phyloP scores from a whole-genome alignment of 2,113 vertebrate species.

The Mormyrus lacerda region DNA sequence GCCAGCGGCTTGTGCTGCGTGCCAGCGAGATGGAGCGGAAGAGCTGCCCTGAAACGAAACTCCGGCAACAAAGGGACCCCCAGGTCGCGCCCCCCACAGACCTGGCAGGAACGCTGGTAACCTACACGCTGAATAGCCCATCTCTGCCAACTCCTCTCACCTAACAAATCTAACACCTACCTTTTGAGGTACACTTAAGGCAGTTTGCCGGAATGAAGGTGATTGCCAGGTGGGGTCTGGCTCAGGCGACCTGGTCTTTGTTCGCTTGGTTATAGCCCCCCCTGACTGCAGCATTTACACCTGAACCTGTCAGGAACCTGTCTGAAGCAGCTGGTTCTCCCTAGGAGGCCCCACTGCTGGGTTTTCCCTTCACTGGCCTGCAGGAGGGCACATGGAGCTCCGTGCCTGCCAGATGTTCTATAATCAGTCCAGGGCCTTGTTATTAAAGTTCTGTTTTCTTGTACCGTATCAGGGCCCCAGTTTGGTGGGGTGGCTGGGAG shows the following conservation, averaged over 20 bases:
- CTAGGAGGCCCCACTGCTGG: constrained; percentile 28
- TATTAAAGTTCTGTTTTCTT: neutral
- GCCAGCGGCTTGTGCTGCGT: constrained; percentile 46
- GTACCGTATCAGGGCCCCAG: neutral
- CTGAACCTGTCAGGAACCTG: neutral
- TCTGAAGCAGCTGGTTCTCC: neutral
- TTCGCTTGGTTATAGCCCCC: neutral
- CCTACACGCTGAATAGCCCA: neutral
- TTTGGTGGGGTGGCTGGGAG: neutral
- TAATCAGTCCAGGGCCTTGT: neutral
- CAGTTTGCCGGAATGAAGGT: neutral
- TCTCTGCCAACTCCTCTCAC: neutral
- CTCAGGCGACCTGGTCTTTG: neutral
- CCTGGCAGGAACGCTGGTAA: neutral
- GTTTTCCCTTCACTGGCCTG: neutral
- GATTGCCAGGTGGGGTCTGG: neutral
- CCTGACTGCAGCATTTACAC: neutral
- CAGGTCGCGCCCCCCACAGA: neutral
- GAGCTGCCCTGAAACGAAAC: constrained; percentile 7
- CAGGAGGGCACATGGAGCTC: constrained; percentile 28
- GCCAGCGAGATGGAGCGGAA: constrained; percentile 34
- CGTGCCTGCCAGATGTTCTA: constrained; percentile 18
- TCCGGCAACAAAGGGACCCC: constrained; percentile 1
- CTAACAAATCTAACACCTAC: neutral
- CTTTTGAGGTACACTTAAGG: neutral